Base-by-base conservation (phyloP, 2,113 vertebrate species). In the Microtus richardsoni region DNA sequence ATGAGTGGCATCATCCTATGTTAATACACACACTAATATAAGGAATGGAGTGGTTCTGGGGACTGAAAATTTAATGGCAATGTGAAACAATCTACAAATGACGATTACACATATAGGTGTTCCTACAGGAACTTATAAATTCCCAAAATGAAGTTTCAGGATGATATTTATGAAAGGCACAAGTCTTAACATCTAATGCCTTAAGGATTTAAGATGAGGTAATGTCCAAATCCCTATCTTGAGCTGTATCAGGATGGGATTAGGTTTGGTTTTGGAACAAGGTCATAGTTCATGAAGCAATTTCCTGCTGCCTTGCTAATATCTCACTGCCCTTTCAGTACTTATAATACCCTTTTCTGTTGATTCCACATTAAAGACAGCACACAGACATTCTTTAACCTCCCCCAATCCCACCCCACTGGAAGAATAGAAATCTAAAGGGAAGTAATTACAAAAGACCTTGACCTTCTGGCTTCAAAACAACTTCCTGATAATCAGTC, bases 391-490 rank as follows among this genome's bases (percentile, higher is more conserved):
- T 75, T 92, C 71, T 82, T 84, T 93, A 89, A 39, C 8, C 58
- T 64, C 58, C 4, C 54, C n/a, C 39, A 30, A 1, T 4, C 39
- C 58, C 39, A 64, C 13, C 4, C 3, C 4, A 44, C 4, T 66
- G 2, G 7, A 78, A 66, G 24, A 92, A 88, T 4, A 83, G 75
- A 95, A 94, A 39, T 96, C 70, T 93, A 68, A 94, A 91, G 58
- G 54, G 89, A 94, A 93, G 94, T 86, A 97, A 97, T 95, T 97
- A 91, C 83, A 91, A 86, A 71, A 96, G 96, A 97, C 95, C 73
- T 94, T 93, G 91, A 97, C 92, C 89, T 95, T 96, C 60, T 49
- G 71, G 88, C 36, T 93, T 85, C 30, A 96, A 95, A 96, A 74
- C 74, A 92, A 94, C 93, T 93, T 91, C 87, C 60, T 94, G 49